Evolutionary conservation across 2,888 invertebrate species (phyloP).

Genomic region (Yponomeuta evonymella): DNA sequence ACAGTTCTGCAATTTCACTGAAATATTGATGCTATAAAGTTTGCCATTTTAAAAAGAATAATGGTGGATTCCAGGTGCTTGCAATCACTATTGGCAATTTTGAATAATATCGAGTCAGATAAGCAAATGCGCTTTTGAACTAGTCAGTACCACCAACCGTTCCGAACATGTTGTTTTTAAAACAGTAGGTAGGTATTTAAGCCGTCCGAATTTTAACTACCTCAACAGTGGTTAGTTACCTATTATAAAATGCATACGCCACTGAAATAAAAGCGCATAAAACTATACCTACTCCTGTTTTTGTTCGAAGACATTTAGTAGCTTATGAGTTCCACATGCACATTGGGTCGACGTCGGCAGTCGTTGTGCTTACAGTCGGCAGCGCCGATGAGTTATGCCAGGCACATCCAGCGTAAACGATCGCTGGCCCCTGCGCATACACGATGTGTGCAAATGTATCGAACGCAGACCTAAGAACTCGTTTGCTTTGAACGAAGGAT

Average conservation of each 20-base stretch:
- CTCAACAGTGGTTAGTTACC: too few relatives aligned
- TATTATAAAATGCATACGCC: too few relatives aligned
- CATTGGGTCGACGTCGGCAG: neutral
- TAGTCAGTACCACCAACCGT: neutral
- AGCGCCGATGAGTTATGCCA: conserved; percentile 48
- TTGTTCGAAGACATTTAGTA: neutral
- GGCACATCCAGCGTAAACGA: conserved; percentile 57
- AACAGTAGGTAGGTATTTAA: neutral
- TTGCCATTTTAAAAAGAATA: conserved; percentile 59
- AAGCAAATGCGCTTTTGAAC: conserved; percentile 32
- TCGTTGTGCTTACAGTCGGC: neutral
- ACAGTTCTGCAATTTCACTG: conserved; percentile 46
- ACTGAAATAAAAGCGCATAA: too few relatives aligned
- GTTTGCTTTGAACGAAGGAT: conserved; percentile 6
- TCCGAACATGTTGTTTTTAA: neutral
- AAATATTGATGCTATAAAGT: conserved; percentile 58
- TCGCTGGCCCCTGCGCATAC: conserved; percentile 53
- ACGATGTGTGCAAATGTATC: conserved; percentile 59
- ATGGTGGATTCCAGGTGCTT: conserved; percentile 56
- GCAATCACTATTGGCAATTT: conserved; percentile 50
- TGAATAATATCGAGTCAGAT: conserved; percentile 48
- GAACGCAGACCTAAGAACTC: conserved; percentile 49
- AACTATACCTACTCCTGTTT: neutral
- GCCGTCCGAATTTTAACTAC: neutral
- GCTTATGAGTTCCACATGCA: neutral